Evolutionary conservation across 2,113 vertebrate species (phyloP).

Genomic region (Platysteira castanea): DNA sequence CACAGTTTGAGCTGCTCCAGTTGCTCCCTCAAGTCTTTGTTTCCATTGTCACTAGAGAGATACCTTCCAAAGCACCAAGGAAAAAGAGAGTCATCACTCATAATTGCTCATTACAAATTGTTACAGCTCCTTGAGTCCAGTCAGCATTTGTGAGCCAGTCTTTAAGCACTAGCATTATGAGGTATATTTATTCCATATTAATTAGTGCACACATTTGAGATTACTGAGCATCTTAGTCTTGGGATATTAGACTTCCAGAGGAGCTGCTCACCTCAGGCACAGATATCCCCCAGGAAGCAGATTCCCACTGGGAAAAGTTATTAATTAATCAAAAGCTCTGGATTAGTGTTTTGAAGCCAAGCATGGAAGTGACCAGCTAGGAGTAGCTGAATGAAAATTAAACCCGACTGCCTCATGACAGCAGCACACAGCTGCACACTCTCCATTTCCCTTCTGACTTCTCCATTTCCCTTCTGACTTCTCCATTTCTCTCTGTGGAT

Average conservation of each 20-base stretch:
- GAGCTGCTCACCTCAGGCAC: constrained; percentile 3
- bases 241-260: constrained; percentile 22
- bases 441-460: constrained; percentile 33
- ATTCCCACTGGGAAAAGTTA: constrained; percentile 49
- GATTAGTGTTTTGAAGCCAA: constrained; percentile 28
- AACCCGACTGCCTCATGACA: not conserved
- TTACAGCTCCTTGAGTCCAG: not conserved
- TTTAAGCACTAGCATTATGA: not conserved
- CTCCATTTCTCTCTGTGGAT: not conserved
- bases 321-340: constrained; percentile 62
- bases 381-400: constrained; percentile 51
- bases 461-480: constrained; percentile 28
- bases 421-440: not conserved
- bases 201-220: not conserved
- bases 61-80: not conserved
- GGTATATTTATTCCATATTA: constrained; percentile 19
- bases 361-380: not conserved
- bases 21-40: not conserved
- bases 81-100: not conserved
- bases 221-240: not conserved
- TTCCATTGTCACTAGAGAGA: not conserved
- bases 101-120: not conserved
- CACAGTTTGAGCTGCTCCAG: not conserved
- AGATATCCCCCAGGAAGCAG: not conserved
- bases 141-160: not conserved